These are phyloP conservation scores for Antedon mediterranea DNA, from an alignment of 53 echinoderm and acorn worm species.

Conservation along the genomic window DNA sequence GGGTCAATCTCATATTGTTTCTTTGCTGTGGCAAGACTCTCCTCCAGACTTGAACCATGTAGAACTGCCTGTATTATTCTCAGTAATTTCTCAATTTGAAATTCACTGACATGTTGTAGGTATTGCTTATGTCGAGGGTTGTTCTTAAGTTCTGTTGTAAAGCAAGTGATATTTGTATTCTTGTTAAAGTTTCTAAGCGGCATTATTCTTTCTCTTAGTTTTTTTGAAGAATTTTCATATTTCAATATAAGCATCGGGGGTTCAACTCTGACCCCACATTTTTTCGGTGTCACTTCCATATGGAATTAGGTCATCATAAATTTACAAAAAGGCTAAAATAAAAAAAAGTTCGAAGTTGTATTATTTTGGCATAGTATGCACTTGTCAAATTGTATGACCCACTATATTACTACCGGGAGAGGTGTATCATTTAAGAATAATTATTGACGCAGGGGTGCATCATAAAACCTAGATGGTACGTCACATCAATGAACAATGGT, in stretches of 20 bases:
- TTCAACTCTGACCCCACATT: constrained; percentile 67
- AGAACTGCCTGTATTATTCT: constrained; percentile 56
- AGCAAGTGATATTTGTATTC: constrained; percentile 40
- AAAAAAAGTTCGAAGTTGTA: not conserved
- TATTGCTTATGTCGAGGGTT: constrained; percentile 79
- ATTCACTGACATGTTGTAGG: constrained; percentile 37
- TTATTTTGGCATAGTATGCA: too few species aligned
- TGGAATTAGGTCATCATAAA: not conserved
- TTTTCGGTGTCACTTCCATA: constrained; percentile 60
- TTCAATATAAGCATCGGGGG: constrained; percentile 68
- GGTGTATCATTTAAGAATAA: too few species aligned
- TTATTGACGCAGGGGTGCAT: too few species aligned
- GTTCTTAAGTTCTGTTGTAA: constrained; percentile 40
- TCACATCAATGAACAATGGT: too few species aligned
- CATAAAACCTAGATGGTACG: too few species aligned
- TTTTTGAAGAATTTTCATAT: constrained; percentile 57
- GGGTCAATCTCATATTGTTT: constrained; percentile 64
- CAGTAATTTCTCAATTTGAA: constrained; percentile 68
- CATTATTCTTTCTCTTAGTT: constrained; percentile 52
- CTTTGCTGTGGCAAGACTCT: constrained; percentile 31
- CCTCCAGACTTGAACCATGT: constrained; percentile 51
- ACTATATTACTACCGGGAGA: too few species aligned
- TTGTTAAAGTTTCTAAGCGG: constrained; percentile 78
- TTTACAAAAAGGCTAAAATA: not conserved
- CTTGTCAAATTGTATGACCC: too few species aligned